Conservation (phyloP, 1,140 invertebrate species). For the Chrysopa pallens region DNA sequence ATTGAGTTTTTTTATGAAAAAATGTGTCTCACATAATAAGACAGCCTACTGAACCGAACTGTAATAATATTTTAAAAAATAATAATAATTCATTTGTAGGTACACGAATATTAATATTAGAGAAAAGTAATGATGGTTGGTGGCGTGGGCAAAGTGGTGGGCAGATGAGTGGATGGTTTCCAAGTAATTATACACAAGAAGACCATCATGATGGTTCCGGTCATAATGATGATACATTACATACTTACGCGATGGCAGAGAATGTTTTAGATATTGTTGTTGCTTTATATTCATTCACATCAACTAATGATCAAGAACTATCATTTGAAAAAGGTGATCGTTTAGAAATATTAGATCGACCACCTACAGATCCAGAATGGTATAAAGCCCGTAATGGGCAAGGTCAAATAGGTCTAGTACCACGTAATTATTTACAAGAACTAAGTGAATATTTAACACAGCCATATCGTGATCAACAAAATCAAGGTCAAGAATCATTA, state of each 20-base stretch:
- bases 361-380: slow-evolving; percentile 95
- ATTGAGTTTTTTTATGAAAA: too few species aligned
- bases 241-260: slow-evolving; percentile 83
- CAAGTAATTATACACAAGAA: slow-evolving; percentile 90
- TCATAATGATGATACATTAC: slow-evolving; percentile 58
- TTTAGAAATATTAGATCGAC: slow-evolving; percentile 87
- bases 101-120: slow-evolving; percentile 81
- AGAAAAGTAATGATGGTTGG: slow-evolving; percentile 98
- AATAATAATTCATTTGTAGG: neutral
- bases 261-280: slow-evolving; percentile 88
- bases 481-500: slow-evolving; percentile 26
- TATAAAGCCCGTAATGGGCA: slow-evolving; percentile 85
- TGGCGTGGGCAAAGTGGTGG: slow-evolving; percentile 86
- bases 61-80: too few species aligned
- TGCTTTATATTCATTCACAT: slow-evolving; percentile 83
- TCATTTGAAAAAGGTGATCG: slow-evolving; percentile 93
- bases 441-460: slow-evolving; percentile 73
- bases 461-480: slow-evolving; percentile 45
- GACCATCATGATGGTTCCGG: slow-evolving; percentile 31
- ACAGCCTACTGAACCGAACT: too few species aligned
- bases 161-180: slow-evolving; percentile 75
- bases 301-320: slow-evolving; percentile 91
- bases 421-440: slow-evolving; percentile 90
- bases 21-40: too few species aligned
- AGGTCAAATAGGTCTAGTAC: slow-evolving; percentile 84